Percentiles rank a stretch among this genome's conserved stretches.
Conservation (phyloP, 2,888 invertebrate genomes). For the Zygaena filipendulae region DNA sequence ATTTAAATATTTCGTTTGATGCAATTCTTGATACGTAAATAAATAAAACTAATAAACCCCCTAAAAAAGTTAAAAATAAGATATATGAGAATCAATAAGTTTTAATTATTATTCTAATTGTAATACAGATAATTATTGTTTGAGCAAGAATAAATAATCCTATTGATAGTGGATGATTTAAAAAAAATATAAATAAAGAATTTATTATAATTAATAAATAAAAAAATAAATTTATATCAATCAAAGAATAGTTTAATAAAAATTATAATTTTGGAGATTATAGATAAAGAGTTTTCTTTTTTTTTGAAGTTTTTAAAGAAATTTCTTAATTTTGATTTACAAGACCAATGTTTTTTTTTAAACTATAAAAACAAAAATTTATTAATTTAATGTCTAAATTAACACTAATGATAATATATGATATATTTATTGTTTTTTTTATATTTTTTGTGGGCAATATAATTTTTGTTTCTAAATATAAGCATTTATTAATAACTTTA, state of each 20-base stretch:
- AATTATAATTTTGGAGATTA: slow-evolving; percentile 80
- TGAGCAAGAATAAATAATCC: slow-evolving; percentile 63
- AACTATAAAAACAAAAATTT: slow-evolving; percentile 70
- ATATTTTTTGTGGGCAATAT: slow-evolving; percentile 60
- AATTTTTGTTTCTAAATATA: slow-evolving; percentile 65
- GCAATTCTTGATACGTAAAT: slow-evolving; percentile 72
- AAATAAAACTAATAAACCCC: slow-evolving; percentile 73
- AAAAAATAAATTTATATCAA: slow-evolving; percentile 39
- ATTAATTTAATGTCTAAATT: slow-evolving; percentile 9
- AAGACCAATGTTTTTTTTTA: slow-evolving; percentile 74
- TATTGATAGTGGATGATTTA: slow-evolving; percentile 63
- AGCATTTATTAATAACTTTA: slow-evolving; percentile 69
- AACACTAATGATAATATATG: background rate
- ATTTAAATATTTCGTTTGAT: slow-evolving; percentile 69
- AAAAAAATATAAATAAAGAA: slow-evolving; percentile 31
- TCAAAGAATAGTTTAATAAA: slow-evolving; percentile 73
- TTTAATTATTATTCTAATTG: slow-evolving; percentile 52
- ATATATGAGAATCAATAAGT: slow-evolving; percentile 72
- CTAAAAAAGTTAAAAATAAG: slow-evolving; percentile 71
- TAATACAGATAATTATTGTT: slow-evolving; percentile 55
- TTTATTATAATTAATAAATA: slow-evolving; percentile 39
- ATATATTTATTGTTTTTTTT: slow-evolving; percentile 39
- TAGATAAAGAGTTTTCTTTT: slow-evolving; percentile 65
- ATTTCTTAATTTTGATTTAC: slow-evolving; percentile 71
- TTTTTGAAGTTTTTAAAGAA: slow-evolving; percentile 71